Evolutionary conservation across 1,140 invertebrate species (phyloP).

Genomic region (Pseudomyrmex flavicornis): DNA sequence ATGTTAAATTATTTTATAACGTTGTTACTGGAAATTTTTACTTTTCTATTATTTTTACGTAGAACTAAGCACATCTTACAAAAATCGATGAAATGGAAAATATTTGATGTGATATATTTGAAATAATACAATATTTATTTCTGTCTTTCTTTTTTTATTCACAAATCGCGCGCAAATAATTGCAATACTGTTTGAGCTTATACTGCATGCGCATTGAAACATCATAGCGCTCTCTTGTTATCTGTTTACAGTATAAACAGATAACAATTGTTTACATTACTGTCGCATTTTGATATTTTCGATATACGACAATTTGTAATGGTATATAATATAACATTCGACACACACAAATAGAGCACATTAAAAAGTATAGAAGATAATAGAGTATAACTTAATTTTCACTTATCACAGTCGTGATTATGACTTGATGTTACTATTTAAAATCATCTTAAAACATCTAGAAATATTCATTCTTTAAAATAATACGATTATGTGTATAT

Average conservation of each 20-base stretch:
- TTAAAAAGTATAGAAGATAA: conserved; percentile 36
- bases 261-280: conserved; percentile 5
- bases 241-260: conserved; percentile 4
- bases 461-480: conserved; percentile 32
- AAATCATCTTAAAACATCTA: conserved; percentile 42
- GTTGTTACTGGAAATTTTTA: not conserved
- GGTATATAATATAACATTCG: not conserved
- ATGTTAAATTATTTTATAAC: conserved; percentile 37
- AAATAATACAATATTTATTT: not conserved
- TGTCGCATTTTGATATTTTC: conserved; percentile 11
- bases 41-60: not conserved
- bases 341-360: not conserved
- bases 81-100: not conserved
- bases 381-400: conserved; percentile 57
- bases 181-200: conserved; percentile 21
- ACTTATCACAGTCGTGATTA: conserved; percentile 72
- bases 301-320: conserved; percentile 10
- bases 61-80: conserved; percentile 7
- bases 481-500: conserved; percentile 17
- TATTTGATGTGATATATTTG: too few relatives aligned
- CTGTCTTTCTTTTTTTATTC: not conserved
- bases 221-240: not conserved
- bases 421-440: conserved; percentile 58
- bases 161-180: conserved; percentile 6
- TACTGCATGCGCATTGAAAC: not conserved